phyloP scores from a whole-genome alignment of 2,113 vertebrate species.

The Corydoras maculifer region DNA sequence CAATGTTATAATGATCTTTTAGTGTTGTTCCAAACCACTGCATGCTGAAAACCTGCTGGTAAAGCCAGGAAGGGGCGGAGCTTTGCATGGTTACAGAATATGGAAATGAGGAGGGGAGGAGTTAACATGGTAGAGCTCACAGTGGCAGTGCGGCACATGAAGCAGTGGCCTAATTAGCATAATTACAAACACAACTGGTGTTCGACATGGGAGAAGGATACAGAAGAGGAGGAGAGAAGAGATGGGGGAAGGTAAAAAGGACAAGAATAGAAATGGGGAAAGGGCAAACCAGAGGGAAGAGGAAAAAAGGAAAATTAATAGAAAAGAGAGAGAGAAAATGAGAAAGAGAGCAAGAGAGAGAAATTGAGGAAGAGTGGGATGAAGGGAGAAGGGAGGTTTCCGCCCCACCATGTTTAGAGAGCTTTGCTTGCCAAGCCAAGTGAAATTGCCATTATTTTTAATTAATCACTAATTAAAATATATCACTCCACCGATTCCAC shows the following conservation, averaged over 20 bases:
- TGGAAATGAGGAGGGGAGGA: conserved; percentile 16
- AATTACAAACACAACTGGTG: conserved; percentile 1
- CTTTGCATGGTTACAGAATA: conserved; percentile 5
- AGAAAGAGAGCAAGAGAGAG: not conserved
- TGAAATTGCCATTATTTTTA: conserved; percentile 99
- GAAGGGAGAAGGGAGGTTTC: conserved; percentile 38
- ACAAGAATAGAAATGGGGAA: not conserved
- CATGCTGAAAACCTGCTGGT: conserved; percentile 6
- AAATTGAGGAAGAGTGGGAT: conserved; percentile 13
- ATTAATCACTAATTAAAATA: conserved; percentile 99
- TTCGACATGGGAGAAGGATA: not conserved
- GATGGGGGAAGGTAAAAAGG: not conserved
- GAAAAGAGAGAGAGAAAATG: not conserved
- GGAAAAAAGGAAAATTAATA: not conserved
- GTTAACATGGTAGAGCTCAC: not conserved
- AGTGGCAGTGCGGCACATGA: not conserved
- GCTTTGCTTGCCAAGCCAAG: conserved; percentile 90
- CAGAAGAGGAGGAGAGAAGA: not conserved
- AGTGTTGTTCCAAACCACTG: conserved; percentile 22
- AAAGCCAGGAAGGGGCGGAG: conserved; percentile 21
- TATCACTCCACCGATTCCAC: conserved; percentile 99
- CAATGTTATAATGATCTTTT: conserved; percentile 25
- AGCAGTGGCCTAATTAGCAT: conserved; percentile 19
- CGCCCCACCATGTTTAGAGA: conserved; percentile 17
- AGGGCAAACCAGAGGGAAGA: not conserved